Evolutionary conservation across 2,113 vertebrate species (phyloP), one percentile per base, ranked within the genome.

Genomic region (Amazona vittata): DNA sequence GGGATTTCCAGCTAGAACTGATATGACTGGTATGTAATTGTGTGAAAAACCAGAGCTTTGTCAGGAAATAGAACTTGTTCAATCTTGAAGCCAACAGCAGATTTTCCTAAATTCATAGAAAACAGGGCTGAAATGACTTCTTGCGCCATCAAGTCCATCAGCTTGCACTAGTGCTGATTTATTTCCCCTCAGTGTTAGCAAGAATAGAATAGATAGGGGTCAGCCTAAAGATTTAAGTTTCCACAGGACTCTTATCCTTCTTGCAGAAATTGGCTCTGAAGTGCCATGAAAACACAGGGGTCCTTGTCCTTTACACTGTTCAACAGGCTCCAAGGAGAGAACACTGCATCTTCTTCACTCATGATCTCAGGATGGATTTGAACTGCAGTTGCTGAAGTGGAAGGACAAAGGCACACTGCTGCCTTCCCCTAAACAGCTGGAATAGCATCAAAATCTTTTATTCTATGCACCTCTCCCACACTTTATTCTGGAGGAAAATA

Each of bases 151-250:
- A 41, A 85, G 92, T 95, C 83, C 88, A 89, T 82, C 87, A 92
- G 50, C 63, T 92, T 95, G 64, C 79, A 85, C 71, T 44, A 80
- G 57, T 65, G 33, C 74, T 81, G 83, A 84, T 90, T 92, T 94
- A 83, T 91, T 96, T 88, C 47, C 75, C n/a, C 52, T 87, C 28
- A 0, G 24, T 52, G 86, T 59, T 87, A 90, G 49, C 59, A 57
- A 80, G 74, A 79, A 47, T 33, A 83, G 55, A 94, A 85, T 43
- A 93, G 93, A 83, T 55, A 93, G 82, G 96, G 94, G 93, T 96
- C 93, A 96, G 63, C 65, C 92, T 76, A 81, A 94, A 96, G 94
- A 97, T 94, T 95, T 89, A 93, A 91, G 89, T 97, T 97, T 94
- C 91, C 52, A 17, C 46, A 86, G 83, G 92, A 94, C 44, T 96